Evolutionary conservation across 92 coral and sea anemone species (phyloP).

Genomic region (Siderastrea siderea): DNA sequence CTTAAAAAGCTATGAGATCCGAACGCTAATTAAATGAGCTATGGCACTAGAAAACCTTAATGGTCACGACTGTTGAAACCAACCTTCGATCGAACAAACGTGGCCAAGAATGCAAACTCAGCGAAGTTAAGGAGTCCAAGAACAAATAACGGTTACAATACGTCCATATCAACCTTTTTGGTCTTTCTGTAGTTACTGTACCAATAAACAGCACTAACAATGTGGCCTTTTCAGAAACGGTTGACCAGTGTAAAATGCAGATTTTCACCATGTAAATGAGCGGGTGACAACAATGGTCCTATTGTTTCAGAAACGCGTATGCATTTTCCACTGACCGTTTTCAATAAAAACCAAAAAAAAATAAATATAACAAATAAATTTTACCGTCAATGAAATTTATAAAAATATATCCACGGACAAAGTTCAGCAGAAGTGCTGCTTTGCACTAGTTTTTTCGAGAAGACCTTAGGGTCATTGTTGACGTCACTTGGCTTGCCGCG

Average conservation of each 20-base stretch:
- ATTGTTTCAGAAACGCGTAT: too few species aligned
- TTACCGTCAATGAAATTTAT: background rate
- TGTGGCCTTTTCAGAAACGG: background rate
- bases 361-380: background rate
- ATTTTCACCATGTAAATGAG: too few species aligned
- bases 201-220: too few species aligned
- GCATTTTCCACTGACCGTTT: too few species aligned
- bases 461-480: conserved; percentile 33
- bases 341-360: background rate
- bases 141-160: background rate
- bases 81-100: background rate
- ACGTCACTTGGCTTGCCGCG: background rate
- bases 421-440: conserved; percentile 15
- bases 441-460: background rate
- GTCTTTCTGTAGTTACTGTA: too few species aligned
- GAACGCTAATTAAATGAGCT: too few species aligned
- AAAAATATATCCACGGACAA: background rate
- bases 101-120: background rate
- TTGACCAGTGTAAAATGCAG: too few species aligned
- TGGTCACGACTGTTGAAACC: background rate
- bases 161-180: too few species aligned
- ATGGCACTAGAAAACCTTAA: too few species aligned
- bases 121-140: background rate
- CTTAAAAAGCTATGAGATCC: too few species aligned
- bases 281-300: too few species aligned